Conservation (phyloP, 2,888 invertebrate species). For the Platycheirus albimanus region DNA sequence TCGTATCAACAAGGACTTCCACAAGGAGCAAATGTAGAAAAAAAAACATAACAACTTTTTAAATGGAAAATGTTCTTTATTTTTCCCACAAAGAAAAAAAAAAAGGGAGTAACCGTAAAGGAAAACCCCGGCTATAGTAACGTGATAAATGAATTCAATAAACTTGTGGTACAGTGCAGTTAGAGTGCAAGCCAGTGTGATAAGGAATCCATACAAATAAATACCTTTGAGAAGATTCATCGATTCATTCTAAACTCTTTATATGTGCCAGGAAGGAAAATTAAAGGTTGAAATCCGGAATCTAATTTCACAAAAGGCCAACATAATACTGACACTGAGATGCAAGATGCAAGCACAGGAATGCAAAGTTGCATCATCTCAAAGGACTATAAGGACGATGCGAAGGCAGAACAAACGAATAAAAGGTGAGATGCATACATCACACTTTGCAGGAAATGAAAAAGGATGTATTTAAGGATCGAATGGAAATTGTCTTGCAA, state of each 20-base stretch:
- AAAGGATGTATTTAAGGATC: constrained; percentile 12
- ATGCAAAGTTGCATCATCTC: too few species aligned
- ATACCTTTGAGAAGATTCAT: background rate
- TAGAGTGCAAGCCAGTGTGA: background rate
- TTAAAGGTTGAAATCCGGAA: constrained; percentile 49
- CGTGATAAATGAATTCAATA: constrained; percentile 50
- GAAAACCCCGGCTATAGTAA: background rate
- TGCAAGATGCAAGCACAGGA: constrained; percentile 3
- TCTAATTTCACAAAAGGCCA: constrained; percentile 29
- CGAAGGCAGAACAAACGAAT: background rate
- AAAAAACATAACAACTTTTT: constrained; percentile 35
- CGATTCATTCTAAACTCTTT: background rate
- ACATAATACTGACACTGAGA: too few species aligned
- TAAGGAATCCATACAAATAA: constrained; percentile 3
- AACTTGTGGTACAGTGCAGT: constrained; percentile 39
- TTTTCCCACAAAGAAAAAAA: background rate
- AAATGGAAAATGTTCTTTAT: constrained; percentile 42
- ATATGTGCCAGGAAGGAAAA: constrained; percentile 41
- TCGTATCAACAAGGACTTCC: constrained; percentile 32
- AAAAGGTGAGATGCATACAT: constrained; percentile 37
- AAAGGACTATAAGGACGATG: background rate
- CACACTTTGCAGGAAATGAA: constrained; percentile 10
- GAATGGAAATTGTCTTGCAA: constrained; percentile 26
- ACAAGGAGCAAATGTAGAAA: background rate
- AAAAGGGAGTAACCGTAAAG: background rate